Evolutionary conservation across 2,797 vertebrate genomes (phyloP).

Genomic region (Sciurus vulgaris): DNA sequence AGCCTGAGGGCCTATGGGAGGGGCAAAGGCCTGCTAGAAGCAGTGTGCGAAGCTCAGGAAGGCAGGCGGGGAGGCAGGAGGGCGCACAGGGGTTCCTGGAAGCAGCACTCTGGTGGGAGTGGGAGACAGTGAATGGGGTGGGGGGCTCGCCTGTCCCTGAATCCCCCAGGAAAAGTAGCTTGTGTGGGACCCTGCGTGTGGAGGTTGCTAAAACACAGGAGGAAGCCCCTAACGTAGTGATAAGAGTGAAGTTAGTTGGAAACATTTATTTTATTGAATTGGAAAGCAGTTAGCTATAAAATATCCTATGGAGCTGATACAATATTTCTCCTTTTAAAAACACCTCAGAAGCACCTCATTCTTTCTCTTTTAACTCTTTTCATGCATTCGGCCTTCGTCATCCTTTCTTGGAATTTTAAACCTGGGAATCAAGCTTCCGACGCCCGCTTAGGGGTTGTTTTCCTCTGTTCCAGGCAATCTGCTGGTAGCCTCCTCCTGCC

Average conservation of each 20-base stretch:
- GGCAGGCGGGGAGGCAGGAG: too few relatives aligned
- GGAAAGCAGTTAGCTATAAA: background rate
- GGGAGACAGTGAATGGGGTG: too few relatives aligned
- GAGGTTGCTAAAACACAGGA: background rate
- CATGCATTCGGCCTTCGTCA: background rate
- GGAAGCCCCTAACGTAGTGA: background rate
- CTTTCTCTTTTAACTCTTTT: background rate
- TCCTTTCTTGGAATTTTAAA: background rate
- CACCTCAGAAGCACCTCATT: background rate
- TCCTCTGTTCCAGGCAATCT: background rate
- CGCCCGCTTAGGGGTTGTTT: background rate
- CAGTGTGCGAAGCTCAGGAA: background rate
- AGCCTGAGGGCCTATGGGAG: background rate
- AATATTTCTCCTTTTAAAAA: background rate
- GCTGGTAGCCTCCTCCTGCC: background rate
- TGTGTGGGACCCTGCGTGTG: background rate
- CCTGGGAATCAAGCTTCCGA: background rate
- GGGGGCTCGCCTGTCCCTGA: background rate
- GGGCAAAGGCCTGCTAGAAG: accelerated
- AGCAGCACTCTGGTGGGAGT: too few relatives aligned
- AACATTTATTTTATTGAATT: background rate
- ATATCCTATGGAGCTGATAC: background rate
- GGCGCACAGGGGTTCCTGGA: too few relatives aligned
- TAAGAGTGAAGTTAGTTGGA: background rate
- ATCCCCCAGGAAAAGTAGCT: background rate